Evolutionary conservation across 2,797 vertebrate species (phyloP).

Genomic region (Sebastes alutus): DNA sequence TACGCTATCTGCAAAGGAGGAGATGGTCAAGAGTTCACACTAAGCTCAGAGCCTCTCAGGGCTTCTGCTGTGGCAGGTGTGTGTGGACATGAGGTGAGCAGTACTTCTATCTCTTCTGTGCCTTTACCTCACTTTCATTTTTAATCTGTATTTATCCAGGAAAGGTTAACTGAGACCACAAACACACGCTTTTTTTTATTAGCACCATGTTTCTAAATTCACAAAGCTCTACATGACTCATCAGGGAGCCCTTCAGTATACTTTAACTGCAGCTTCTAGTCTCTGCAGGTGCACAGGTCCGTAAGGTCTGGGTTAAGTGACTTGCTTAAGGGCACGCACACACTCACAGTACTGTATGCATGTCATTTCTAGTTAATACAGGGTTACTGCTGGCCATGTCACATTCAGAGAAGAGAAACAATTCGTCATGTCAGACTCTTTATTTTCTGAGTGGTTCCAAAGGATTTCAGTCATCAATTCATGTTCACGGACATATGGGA

Average conservation of each 20-base stretch:
- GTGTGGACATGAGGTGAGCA: conserved; percentile 31
- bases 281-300: conserved; percentile 32
- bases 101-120: conserved; percentile 20
- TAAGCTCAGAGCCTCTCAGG: conserved; percentile 38
- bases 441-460: background rate
- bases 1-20: conserved; percentile 69
- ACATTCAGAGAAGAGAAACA: background rate
- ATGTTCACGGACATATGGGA: background rate
- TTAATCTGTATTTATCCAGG: conserved; percentile 57
- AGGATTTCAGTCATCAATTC: background rate
- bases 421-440: background rate
- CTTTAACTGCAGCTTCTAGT: conserved; percentile 17
- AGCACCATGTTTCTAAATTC: conserved; percentile 35
- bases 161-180: conserved; percentile 55
- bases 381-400: background rate
- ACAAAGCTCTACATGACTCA: conserved; percentile 42
- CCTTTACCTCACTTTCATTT: conserved; percentile 43
- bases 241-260: conserved; percentile 29
- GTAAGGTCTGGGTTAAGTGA: conserved; percentile 48
- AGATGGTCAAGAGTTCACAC: conserved; percentile 67
- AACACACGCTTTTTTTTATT: conserved; percentile 31
- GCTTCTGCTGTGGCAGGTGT: conserved; percentile 10
- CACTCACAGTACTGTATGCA: background rate
- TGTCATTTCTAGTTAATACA: background rate
- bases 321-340: conserved; percentile 31